phyloP scores from a whole-genome alignment of 2,797 vertebrate genomes.

The Spatula versicolor region DNA sequence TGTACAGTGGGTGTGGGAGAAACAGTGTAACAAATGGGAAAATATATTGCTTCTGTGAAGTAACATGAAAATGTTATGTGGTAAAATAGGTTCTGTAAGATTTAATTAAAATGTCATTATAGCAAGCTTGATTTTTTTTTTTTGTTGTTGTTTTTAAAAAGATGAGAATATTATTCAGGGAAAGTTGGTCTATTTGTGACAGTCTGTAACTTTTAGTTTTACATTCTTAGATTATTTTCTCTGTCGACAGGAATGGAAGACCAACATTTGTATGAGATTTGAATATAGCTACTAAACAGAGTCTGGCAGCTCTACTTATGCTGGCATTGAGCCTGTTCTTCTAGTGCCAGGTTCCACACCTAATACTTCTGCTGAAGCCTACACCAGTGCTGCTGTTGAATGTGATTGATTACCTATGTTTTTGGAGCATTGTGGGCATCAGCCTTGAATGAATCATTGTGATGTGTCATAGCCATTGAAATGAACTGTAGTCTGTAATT shows the following conservation, averaged over 20 bases:
- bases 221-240: conserved; percentile 4
- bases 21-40: conserved; percentile 60
- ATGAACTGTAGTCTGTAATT: not conserved
- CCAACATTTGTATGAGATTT: conserved; percentile 17
- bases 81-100: conserved; percentile 50
- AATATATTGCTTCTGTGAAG: conserved; percentile 59
- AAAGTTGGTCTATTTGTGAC: conserved; percentile 11
- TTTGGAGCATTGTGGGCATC: not conserved
- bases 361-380: conserved; percentile 36
- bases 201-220: conserved; percentile 11
- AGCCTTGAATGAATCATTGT: not conserved
- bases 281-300: conserved; percentile 15
- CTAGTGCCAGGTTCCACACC: not conserved
- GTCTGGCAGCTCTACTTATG: not conserved
- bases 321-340: conserved; percentile 18
- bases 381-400: not conserved
- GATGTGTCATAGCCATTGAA: not conserved
- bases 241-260: not conserved
- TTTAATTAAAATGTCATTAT: conserved; percentile 67
- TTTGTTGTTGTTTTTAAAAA: conserved; percentile 5
- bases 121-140: not conserved
- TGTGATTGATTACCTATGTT: not conserved
- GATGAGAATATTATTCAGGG: not conserved
- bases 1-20: conserved; percentile 59
- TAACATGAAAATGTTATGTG: conserved; percentile 48